Evolutionary conservation across 2,888 invertebrate genomes (phyloP).

Genomic region (Ypsolopha scabrella): DNA sequence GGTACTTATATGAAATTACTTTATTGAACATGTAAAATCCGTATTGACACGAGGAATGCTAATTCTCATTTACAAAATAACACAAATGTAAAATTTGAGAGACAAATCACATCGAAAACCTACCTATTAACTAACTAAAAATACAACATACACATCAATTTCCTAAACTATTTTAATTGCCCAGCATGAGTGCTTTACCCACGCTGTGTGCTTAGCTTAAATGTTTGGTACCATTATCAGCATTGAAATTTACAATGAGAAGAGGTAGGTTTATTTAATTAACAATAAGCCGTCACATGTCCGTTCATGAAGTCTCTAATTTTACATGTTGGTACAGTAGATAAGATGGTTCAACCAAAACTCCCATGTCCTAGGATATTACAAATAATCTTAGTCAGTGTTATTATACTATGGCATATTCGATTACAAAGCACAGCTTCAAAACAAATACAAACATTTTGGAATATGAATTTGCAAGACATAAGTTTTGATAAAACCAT

Average conservation of each 20-base stretch:
- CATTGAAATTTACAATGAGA: constrained; percentile 65
- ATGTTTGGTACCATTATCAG: constrained; percentile 63
- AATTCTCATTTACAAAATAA: constrained; percentile 70
- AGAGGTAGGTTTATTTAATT: constrained; percentile 60
- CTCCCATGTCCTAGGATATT: constrained; percentile 44
- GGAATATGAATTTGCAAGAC: constrained; percentile 20
- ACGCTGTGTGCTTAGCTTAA: constrained; percentile 44
- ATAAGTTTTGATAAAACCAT: constrained; percentile 60
- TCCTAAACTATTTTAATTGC: constrained; percentile 34
- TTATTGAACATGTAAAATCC: constrained; percentile 72
- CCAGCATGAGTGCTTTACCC: constrained; percentile 25
- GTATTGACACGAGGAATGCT: constrained; percentile 72
- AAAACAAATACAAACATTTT: constrained; percentile 15
- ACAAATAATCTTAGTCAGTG: constrained; percentile 28
- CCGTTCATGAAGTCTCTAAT: constrained; percentile 55
- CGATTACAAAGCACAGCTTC: constrained; percentile 48
- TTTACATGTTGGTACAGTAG: constrained; percentile 45
- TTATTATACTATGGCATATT: constrained; percentile 37
- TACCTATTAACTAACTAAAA: constrained; percentile 69
- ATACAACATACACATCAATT: constrained; percentile 69
- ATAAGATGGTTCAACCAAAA: constrained; percentile 46
- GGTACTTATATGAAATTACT: constrained; percentile 65
- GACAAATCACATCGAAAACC: constrained; percentile 70
- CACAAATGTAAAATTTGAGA: constrained; percentile 69
- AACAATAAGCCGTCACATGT: constrained; percentile 47